phyloP scores from a whole-genome alignment of 2,113 vertebrate genomes.

The Ibidorhyncha struthersii region DNA sequence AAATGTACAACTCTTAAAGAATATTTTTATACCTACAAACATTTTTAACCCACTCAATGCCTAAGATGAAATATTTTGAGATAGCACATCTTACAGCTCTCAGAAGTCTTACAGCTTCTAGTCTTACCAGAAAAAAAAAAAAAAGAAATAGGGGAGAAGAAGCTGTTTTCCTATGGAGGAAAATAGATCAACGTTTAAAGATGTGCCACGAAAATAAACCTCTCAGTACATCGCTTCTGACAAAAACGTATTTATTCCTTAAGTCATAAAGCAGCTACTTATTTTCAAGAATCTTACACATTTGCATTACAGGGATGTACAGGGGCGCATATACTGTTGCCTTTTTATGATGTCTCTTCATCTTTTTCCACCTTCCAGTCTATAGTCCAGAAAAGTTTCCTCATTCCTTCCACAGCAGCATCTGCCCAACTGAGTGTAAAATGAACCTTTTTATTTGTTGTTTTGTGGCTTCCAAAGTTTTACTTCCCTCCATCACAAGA shows the following conservation, averaged over 20 bases:
- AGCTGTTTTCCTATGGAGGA: neutral
- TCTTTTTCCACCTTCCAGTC: neutral
- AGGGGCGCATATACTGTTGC: neutral
- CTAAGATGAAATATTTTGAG: neutral
- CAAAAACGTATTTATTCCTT: neutral
- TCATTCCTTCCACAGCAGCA: neutral
- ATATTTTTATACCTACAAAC: neutral
- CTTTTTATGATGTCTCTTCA: neutral
- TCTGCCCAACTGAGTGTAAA: neutral
- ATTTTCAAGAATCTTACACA: neutral
- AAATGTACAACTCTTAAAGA: neutral
- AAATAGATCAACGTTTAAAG: neutral
- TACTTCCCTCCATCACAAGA: constrained; percentile 19
- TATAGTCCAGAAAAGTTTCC: neutral
- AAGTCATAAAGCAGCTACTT: neutral
- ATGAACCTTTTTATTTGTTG: neutral
- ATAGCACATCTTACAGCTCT: neutral
- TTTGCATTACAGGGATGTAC: neutral
- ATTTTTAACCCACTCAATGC: neutral
- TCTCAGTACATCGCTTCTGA: neutral
- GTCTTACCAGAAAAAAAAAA: neutral
- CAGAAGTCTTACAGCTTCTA: neutral
- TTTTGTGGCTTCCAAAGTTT: neutral
- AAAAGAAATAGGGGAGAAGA: neutral
- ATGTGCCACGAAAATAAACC: neutral